Evolutionary conservation across 2,113 vertebrate genomes (phyloP), one percentile per base, ranked within the genome.

Genomic region (Ranitomeya imitator): DNA sequence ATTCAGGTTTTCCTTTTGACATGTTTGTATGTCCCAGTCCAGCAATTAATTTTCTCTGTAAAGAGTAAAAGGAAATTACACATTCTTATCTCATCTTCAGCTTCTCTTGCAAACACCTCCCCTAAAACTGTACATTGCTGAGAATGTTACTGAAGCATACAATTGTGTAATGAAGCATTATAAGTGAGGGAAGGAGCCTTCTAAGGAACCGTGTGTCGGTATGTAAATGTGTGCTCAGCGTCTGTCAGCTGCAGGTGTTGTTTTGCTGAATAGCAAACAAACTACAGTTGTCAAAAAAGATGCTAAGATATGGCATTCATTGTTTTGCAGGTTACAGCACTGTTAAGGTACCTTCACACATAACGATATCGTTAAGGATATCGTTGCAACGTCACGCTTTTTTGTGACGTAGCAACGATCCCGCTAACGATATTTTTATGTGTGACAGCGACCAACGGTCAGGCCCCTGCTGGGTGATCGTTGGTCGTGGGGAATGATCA

Each of bases 221-320:
- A 89, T 89, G 87, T 89, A 89, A 88, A 89, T 89, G 73, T 79
- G 67, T 23, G 60, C 82, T 89, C 82, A 69, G 87, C 87, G 87
- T 89, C 87, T 89, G 87, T 89, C 82, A 89, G 52, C 73, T 85
- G 82, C 82, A 89, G 87, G 87, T 89, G 87, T 65, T 89, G 87
- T 85, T 89, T 89, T 89, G 87, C 71, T 78, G 73, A 89, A 89
- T 69, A 52, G 59, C 51, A 69, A 85, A 88, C 71, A 79, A 63
- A 81, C 79, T 81, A 81, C 60, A 84, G 74, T 89, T 85, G 60
- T 89, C 79, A 82, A 74, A 82, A 87, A 78, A 69, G 54, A 87
- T 12, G 79, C 76, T 10, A 59, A 60, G 55, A 74, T 67, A 71
- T 59, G 71, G 31, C n/a, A 80, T 26, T 26, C n/a, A 21, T 26